phyloP scores from a whole-genome alignment of 2,888 invertebrate species.

The Notodonta ziczac region DNA sequence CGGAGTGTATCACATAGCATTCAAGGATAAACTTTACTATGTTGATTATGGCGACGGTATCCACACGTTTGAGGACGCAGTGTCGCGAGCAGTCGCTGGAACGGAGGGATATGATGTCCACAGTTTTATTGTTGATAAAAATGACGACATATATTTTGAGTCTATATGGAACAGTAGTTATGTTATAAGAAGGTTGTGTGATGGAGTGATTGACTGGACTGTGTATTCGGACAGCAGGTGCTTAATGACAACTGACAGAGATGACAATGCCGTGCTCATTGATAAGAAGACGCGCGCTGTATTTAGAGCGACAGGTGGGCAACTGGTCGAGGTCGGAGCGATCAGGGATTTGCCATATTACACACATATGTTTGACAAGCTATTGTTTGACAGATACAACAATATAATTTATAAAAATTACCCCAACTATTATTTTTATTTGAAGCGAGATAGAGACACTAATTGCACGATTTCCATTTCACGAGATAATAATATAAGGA shows the following conservation, averaged over 20 bases:
- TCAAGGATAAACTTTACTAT: background rate
- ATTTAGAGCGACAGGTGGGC: background rate
- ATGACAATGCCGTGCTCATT: background rate
- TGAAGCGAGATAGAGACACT: too few species aligned
- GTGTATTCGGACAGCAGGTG: background rate
- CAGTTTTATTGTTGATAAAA: too few species aligned
- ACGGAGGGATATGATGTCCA: too few species aligned
- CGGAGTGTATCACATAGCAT: background rate
- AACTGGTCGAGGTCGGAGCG: background rate
- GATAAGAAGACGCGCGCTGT: background rate
- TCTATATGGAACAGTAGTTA: background rate
- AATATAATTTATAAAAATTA: too few species aligned
- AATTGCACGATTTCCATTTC: too few species aligned
- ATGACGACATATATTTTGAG: too few species aligned
- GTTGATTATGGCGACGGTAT: background rate
- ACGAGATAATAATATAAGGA: too few species aligned
- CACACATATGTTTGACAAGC: too few species aligned
- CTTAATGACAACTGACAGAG: background rate
- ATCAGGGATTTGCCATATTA: background rate
- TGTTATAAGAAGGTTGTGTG: background rate
- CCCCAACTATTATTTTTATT: too few species aligned
- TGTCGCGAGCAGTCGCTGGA: too few species aligned
- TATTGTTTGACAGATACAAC: too few species aligned
- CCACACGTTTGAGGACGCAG: background rate
- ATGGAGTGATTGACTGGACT: background rate